Conservation (phyloP, 2,888 invertebrate species). For the Minunthozetes semirufus region DNA sequence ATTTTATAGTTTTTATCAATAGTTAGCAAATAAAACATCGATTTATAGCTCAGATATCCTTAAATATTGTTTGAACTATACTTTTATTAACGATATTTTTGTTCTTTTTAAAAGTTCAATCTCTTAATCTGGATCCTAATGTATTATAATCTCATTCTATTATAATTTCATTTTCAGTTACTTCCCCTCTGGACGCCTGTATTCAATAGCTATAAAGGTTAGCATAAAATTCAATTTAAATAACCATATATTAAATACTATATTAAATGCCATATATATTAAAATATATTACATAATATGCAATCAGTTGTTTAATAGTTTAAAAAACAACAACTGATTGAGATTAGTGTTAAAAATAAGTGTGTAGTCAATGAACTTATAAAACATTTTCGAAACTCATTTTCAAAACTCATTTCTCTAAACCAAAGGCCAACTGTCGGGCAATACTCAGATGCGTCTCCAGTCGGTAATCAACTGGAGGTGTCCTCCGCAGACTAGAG, state of each 20-base stretch:
- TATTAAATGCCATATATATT: neutral
- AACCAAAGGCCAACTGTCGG: slow-evolving; percentile 62
- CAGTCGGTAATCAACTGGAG: slow-evolving; percentile 80
- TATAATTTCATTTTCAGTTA: slow-evolving; percentile 47
- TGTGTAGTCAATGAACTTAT: slow-evolving; percentile 3
- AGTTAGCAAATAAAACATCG: neutral
- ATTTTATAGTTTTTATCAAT: neutral
- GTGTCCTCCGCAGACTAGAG: slow-evolving; percentile 52
- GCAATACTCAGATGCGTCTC: slow-evolving; percentile 75
- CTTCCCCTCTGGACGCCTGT: slow-evolving; percentile 95
- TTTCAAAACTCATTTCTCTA: neutral
- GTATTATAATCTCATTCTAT: slow-evolving; percentile 8
- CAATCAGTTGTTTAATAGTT: neutral
- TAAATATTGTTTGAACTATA: slow-evolving; percentile 9
- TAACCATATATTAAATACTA: neutral
- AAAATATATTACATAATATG: neutral
- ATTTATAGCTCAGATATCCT: neutral
- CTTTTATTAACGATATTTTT: slow-evolving; percentile 9
- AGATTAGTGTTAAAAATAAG: neutral
- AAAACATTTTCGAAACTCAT: neutral
- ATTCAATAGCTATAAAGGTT: slow-evolving; percentile 78
- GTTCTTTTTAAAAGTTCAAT: neutral
- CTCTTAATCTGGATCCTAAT: neutral
- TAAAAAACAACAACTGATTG: neutral
- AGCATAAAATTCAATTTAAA: slow-evolving; percentile 49